Evolutionary conservation across 2,113 vertebrate species (phyloP).

Genomic region (Anseranas semipalmata): DNA sequence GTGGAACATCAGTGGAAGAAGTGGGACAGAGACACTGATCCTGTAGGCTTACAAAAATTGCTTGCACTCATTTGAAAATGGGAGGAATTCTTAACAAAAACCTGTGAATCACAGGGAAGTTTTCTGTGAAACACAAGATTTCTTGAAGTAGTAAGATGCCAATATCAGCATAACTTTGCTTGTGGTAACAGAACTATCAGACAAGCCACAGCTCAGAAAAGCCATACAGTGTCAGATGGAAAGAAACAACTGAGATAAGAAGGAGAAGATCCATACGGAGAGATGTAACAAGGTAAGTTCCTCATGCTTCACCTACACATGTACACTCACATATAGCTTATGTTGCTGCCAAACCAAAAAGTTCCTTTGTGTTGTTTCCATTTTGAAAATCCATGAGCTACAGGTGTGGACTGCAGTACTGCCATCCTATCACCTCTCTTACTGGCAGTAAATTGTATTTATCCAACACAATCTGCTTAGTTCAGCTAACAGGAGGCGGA

Average conservation of each 20-base stretch:
- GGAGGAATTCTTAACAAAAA: not conserved
- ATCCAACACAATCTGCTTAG: accelerated
- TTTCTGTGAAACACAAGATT: not conserved
- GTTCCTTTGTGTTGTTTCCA: not conserved
- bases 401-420: not conserved
- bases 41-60: not conserved
- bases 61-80: not conserved
- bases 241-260: not conserved
- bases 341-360: not conserved
- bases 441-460: not conserved
- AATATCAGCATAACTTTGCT: not conserved
- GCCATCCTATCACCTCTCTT: not conserved
- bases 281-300: not conserved
- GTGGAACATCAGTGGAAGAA: not conserved
- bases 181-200: not conserved
- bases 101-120: not conserved
- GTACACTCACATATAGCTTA: not conserved
- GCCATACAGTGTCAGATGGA: not conserved
- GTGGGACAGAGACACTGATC: not conserved
- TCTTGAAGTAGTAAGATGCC: not conserved
- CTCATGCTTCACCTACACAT: not conserved
- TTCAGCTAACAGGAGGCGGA: not conserved
- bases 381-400: not conserved
- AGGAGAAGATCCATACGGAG: not conserved
- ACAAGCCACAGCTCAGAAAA: not conserved